Evolutionary conservation across 2,797 vertebrate species (phyloP), one percentile per base, ranked within the genome.

Genomic region (Thalassophryne amazonica): DNA sequence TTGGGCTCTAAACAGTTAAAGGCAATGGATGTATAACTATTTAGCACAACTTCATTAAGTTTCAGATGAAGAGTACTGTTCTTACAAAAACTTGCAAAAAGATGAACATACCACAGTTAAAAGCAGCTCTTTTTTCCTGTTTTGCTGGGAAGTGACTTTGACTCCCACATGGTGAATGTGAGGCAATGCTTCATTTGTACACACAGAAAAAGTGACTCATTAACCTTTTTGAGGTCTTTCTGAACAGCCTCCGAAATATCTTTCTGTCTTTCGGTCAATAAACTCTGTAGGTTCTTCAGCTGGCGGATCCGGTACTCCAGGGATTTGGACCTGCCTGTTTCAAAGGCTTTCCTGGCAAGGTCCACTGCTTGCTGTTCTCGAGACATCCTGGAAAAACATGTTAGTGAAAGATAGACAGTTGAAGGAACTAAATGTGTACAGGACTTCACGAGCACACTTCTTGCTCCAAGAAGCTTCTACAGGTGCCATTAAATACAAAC

Each of bases 221-320:
- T 6, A 24, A 95, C 95, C 91, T 91, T 95, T 54, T 84, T 82
- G 13, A 97, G 91, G 62, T 98, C 94, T 0, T 92, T 93, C 11
- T 86, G 89, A 35, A 94, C 35, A 0, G 93, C 94, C 0, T 76
- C 69, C 1, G 68, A 18, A 13, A 98, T 89, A 1, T 92, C 91
- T 11, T 67, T 64, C 34, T 93, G 83, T 27, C 59, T 88, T 73
- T 98, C 94, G 4, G 11, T 51, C 52, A 96, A 50, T 64, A 96
- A 81, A 23, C 63, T 69, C 83, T 86, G 78, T 22, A 98, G 77
- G 23, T 90, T 92, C 66, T 91, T 89, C 23, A 98, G 89, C 83
- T 96, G 95, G 55, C 60, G 66, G 12, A 94, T 57, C 19, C 95
- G 86, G 88, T 97, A 86, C 47, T 94, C 92, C 64, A 97, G 61